Evolutionary conservation across 2,113 vertebrate genomes (phyloP).

Genomic region (Zosterops hypoxanthus): DNA sequence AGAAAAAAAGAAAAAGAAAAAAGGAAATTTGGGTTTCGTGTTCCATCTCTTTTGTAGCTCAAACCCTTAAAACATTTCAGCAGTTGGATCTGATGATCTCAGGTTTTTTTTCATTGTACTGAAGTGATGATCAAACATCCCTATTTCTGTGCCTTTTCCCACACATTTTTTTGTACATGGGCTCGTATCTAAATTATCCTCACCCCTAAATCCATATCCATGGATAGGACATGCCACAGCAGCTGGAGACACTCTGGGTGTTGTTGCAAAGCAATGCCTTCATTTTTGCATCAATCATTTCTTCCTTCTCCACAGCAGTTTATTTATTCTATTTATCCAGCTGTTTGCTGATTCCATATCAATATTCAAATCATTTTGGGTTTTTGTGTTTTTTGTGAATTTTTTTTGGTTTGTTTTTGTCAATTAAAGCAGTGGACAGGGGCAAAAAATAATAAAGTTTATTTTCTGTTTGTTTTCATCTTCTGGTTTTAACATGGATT

Average conservation of each 20-base stretch:
- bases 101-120: neutral
- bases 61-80: neutral
- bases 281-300: neutral
- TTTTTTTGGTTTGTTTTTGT: too few relatives aligned
- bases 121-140: neutral
- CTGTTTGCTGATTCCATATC: neutral
- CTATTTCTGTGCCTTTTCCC: neutral
- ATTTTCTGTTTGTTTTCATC: neutral
- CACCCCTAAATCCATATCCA: neutral
- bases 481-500: neutral
- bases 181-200: neutral
- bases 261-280: neutral
- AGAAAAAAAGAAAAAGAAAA: too few relatives aligned
- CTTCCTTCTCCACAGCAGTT: neutral
- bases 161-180: neutral
- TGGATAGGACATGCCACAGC: neutral
- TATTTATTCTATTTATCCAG: neutral
- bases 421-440: neutral
- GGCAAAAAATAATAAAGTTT: neutral
- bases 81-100: rapidly evolving
- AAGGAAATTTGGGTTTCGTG: rapidly evolving
- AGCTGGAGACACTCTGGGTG: neutral
- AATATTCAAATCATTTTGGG: too few relatives aligned
- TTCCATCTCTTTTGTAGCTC: neutral
- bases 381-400: too few relatives aligned